Evolutionary conservation across 2,888 invertebrate genomes (phyloP).

Genomic region (Microctonus aethiopoides): DNA sequence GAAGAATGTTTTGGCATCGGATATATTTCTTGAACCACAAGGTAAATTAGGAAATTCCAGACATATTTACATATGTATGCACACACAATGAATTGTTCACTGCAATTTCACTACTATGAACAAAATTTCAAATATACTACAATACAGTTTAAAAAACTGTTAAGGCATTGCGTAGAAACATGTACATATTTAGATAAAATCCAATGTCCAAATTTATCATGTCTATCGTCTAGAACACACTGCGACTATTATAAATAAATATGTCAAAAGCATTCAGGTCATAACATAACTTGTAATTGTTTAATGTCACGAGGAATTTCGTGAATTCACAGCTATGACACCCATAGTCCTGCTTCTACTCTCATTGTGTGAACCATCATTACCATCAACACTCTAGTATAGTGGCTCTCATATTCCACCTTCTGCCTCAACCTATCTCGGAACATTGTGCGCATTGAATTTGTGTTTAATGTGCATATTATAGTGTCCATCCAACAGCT

Average conservation of each 20-base stretch:
- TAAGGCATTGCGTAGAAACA: neutral
- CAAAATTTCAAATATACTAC: neutral
- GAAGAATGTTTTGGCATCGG: neutral
- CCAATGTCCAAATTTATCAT: neutral
- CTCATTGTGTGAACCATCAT: neutral
- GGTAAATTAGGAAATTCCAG: neutral
- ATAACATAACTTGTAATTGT: constrained; percentile 28
- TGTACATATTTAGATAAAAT: neutral
- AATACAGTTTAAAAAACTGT: neutral
- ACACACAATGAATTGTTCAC: neutral
- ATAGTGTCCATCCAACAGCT: neutral
- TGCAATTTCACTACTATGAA: neutral
- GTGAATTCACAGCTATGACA: constrained; percentile 24
- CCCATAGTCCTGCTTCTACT: neutral
- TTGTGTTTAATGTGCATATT: neutral
- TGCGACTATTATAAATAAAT: neutral
- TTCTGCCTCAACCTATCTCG: no score
- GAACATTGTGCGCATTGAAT: neutral
- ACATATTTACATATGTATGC: neutral
- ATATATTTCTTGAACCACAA: neutral
- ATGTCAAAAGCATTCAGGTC: constrained; percentile 32
- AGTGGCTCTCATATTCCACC: no score
- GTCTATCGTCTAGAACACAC: neutral
- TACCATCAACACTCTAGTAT: constrained; percentile 12
- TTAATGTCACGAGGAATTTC: constrained; percentile 29